Conservation (phyloP, 2,888 invertebrate species). For the Tiliacea citrago region DNA sequence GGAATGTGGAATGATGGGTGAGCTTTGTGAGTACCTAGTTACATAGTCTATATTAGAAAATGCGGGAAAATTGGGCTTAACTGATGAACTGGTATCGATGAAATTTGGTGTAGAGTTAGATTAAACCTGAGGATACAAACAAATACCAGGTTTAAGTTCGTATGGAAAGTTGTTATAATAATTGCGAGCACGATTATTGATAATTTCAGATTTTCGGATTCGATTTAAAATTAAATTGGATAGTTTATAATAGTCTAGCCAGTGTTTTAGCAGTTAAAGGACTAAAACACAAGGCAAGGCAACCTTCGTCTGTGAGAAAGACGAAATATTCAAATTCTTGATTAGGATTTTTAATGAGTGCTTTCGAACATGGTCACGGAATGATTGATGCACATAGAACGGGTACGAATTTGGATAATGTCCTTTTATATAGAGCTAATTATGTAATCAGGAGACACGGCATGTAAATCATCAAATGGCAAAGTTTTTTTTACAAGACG, state of each 20-base stretch:
- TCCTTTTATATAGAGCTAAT: constrained; percentile 3
- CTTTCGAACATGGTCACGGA: constrained; percentile 5
- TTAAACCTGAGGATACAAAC: neutral
- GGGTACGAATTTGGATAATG: neutral
- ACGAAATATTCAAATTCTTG: neutral
- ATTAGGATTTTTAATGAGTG: constrained; percentile 26
- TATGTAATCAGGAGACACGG: neutral
- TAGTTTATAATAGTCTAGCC: neutral
- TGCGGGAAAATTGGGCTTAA: no score
- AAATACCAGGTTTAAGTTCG: neutral
- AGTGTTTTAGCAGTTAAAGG: neutral
- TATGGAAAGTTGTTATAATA: neutral
- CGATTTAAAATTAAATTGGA: neutral
- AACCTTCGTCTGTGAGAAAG: neutral
- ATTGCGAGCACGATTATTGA: neutral
- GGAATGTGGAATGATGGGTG: constrained; percentile 35
- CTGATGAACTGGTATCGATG: neutral
- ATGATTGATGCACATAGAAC: constrained; percentile 16
- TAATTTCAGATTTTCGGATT: neutral
- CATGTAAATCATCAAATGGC: neutral
- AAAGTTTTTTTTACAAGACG: neutral
- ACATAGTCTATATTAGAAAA: neutral
- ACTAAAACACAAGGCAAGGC: neutral
- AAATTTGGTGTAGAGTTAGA: neutral
- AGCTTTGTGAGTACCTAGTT: neutral